Evolutionary conservation across 2,888 invertebrate species (phyloP), one percentile per base, ranked within the genome.

Genomic region (Leptogaster cylindrica): DNA sequence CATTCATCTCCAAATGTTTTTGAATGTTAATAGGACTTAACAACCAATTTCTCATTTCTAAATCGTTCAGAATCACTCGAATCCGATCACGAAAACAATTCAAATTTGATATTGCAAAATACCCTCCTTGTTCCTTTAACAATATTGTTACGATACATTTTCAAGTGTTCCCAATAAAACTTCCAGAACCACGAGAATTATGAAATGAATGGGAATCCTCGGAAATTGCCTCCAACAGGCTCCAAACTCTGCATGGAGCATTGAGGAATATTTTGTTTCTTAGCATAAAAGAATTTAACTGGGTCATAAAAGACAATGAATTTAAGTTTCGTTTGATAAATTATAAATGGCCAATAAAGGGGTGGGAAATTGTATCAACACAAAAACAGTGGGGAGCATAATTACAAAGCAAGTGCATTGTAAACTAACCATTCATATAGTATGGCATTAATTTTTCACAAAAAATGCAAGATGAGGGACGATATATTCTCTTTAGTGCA

Each of bases 271-370:
- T 52, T 52, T 52, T 52, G 52, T 52, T 33, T 52, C 52, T 52
- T 52, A 18, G 33, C 52, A 52, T 52, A 52, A 52, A 52, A 52
- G 52, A 52, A 27, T 52, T 52, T 52, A 52, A 52, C 31, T 52
- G 33, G 52, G 52, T 52, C 52, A 52, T 52, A 33, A 31, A 52
- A 31, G 52, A 52, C 52, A 52, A 52, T 52, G 52, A 33, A 31
- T 52, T 52, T 52, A 52, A 52, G 31, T 52, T 52, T 52, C 28
- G 33, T 52, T 31, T 52, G 52, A 52, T 52, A 52, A 52, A 52
- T 52, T 52, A 52, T 52, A 33, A 33, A 52, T 52, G 52, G 52
- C 52, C 52, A 52, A 52, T 52, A 52, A 52, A 33, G 52, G 31
- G 31, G n/a, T 25, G 28, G 52, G 31, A 52, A 52, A 52, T n/a